Evolutionary conservation across 2,797 vertebrate genomes (phyloP).

Genomic region (Microctenopoma stevenorrisi): DNA sequence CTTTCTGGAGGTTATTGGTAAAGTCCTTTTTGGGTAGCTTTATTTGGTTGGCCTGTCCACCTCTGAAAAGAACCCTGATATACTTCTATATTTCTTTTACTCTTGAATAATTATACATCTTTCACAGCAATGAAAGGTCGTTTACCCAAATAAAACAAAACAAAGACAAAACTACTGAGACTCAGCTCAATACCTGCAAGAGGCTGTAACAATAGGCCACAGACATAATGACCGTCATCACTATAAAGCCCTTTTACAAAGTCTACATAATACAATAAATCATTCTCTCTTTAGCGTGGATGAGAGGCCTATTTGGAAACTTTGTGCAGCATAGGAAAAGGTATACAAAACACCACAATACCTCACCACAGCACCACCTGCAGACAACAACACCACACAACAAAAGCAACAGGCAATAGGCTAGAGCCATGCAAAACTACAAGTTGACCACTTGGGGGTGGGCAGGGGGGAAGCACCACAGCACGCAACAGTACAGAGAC

Average conservation of each 20-base stretch:
- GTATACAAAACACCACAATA: conserved; percentile 25
- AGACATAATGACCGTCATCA: not conserved
- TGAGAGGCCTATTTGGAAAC: conserved; percentile 16
- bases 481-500: conserved; percentile 25
- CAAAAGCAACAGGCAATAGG: conserved; percentile 68
- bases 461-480: conserved; percentile 16
- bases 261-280: conserved; percentile 2
- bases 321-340: conserved; percentile 7
- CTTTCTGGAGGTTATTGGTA: not conserved
- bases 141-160: not conserved
- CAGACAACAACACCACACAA: conserved; percentile 62
- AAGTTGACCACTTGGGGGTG: conserved; percentile 36
- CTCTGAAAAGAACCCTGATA: conserved; percentile 45
- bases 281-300: conserved; percentile 2
- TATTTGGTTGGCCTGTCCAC: not conserved
- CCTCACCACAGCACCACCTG: conserved; percentile 42
- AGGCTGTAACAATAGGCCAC: too few relatives aligned
- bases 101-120: conserved; percentile 12
- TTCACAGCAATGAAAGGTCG: not conserved
- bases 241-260: not conserved
- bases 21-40: not conserved
- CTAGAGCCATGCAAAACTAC: conserved; percentile 73
- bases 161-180: conserved; percentile 12
- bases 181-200: not conserved
- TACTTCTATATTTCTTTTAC: conserved; percentile 22